Conservation (phyloP, 2,113 vertebrate genomes). For the Oncorhynchus mykiss region DNA sequence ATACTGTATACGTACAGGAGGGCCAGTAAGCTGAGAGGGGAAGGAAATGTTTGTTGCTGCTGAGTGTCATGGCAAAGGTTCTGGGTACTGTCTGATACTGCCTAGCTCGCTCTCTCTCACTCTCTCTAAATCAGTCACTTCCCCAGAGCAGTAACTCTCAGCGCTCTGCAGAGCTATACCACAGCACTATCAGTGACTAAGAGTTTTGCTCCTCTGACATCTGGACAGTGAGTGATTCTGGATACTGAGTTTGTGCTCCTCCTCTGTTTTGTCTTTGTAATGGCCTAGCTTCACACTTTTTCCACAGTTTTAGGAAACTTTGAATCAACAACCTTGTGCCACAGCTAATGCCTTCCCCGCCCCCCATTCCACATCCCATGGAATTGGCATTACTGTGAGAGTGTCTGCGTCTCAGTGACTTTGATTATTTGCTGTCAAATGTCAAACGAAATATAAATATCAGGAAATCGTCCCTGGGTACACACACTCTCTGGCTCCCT, state of each 20-base stretch:
- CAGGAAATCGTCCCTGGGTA: not conserved
- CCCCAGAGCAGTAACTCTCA: not conserved
- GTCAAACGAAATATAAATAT: slow-evolving; percentile 33
- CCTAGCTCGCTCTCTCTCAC: slow-evolving; percentile 2
- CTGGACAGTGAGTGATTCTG: not conserved
- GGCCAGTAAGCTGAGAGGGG: slow-evolving; percentile 4
- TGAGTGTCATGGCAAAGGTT: slow-evolving; percentile 9
- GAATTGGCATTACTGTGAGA: not conserved
- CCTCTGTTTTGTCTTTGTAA: not conserved
- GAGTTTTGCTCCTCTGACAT: not conserved
- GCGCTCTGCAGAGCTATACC: not conserved
- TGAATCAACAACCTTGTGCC: not conserved
- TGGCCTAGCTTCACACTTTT: not conserved
- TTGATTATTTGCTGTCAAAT: slow-evolving; percentile 35
- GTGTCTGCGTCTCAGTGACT: slow-evolving; percentile 6
- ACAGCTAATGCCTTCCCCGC: not conserved
- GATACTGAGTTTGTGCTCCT: too few species aligned
- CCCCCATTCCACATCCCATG: not conserved
- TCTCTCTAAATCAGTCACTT: not conserved
- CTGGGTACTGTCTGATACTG: slow-evolving; percentile 39
- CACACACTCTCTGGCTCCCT: not conserved
- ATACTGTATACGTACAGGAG: slow-evolving; percentile 25
- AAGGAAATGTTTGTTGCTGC: not conserved
- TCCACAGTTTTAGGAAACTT: not conserved
- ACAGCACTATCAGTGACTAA: not conserved